Evolutionary conservation across 2,888 invertebrate species (phyloP).

Genomic region (Eumerus sabulonum): DNA sequence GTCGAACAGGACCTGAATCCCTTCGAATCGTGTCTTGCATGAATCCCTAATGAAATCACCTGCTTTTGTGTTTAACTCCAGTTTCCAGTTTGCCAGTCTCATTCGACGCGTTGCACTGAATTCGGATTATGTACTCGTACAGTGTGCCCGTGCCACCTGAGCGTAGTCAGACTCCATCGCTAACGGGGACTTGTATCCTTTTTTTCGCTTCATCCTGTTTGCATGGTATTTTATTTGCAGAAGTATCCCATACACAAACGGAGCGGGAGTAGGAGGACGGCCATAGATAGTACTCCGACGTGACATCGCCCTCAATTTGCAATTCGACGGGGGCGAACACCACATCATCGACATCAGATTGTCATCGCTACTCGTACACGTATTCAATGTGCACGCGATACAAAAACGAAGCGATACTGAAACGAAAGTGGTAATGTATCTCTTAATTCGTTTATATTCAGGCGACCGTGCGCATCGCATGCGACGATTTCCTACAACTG

Average conservation of each 20-base stretch:
- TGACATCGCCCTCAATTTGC: conserved; percentile 57
- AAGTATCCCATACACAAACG: too few species aligned
- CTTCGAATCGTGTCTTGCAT: neutral
- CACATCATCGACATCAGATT: conserved; percentile 30
- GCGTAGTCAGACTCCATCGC: neutral
- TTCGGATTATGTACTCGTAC: conserved; percentile 36
- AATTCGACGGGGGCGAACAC: conserved; percentile 46
- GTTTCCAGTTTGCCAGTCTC: conserved; percentile 31
- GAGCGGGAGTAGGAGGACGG: too few species aligned
- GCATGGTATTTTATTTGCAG: too few species aligned
- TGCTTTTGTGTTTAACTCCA: conserved; percentile 39
- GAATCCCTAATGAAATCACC: conserved; percentile 53
- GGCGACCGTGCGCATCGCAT: conserved; percentile 60
- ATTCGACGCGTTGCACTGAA: conserved; percentile 27
- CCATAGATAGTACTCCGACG: neutral
- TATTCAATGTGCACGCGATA: conserved; percentile 66
- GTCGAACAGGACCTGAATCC: conserved; percentile 28
- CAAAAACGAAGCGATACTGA: conserved; percentile 64
- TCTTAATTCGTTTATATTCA: conserved; percentile 69
- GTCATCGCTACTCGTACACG: conserved; percentile 32
- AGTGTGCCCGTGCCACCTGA: neutral
- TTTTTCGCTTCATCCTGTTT: neutral
- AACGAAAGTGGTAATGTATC: conserved; percentile 68
- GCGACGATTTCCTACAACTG: conserved; percentile 42
- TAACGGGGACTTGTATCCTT: conserved; percentile 7